Base-by-base conservation (phyloP, 1,140 invertebrate genomes). In the Listronotus oregonensis region DNA sequence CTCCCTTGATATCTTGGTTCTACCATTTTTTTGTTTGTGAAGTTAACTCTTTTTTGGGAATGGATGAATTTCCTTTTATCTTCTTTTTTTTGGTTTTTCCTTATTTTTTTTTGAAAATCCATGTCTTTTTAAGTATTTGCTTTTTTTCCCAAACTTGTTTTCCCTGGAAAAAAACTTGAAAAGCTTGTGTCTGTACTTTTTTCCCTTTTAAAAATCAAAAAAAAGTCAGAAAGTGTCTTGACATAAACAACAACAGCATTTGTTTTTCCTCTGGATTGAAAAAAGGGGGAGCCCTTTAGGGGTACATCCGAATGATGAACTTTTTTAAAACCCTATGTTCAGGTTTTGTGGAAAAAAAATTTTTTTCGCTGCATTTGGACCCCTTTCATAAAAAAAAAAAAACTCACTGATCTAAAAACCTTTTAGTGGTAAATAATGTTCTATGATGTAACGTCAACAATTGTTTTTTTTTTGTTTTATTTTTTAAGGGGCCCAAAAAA, bases 171-270 rank as follows among this genome's bases (percentile, higher is more conserved):
- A 0, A 85, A 77, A 56, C 80, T 79, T 0, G 83, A 82, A n/a
- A 84, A 72, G 84, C 21, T 81, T 80, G 27, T 87, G 72, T 52
- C 83, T 74, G 68, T 84, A 85, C 67, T 86, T 86, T 39, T 83
- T 82, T 64, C 83, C 81, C 70, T 84, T 84, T 10, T 82, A 82
- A 47, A 79, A 79, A 72, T 86, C 84, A 72, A 87, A 88, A 73
- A 87, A 86, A 1, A 81, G 79, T n/a, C 81, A 84, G 79, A 69
- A 88, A 88, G 72, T 88, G 86, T 56, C 83, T 79, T 5, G 86
- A 86, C 64, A 86, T 87, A 6, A 87, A 81, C 66, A 85, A 81
- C 40, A 84, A 81, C 55, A 83, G 81, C 81, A 27, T 81, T 81
- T 66, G 81, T 81, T 49, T 82, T 82, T 82, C 80, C 12, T 74